Evolutionary conservation across 2,797 vertebrate species (phyloP).

Genomic region (Lithobates sylvaticus): DNA sequence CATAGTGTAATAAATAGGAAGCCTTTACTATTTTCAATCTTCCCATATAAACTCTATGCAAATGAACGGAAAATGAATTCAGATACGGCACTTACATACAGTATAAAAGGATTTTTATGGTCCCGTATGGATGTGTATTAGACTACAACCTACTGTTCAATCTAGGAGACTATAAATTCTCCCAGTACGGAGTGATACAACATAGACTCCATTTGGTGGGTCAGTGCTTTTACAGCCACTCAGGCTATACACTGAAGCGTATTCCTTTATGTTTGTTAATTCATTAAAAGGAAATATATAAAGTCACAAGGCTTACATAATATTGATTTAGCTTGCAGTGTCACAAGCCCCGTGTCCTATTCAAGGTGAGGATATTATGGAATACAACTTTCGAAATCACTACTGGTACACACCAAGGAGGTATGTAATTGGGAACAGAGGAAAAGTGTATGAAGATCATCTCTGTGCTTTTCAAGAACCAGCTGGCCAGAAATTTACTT

Average conservation of each 20-base stretch:
- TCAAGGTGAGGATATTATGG: slow-evolving; percentile 52
- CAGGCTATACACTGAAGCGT: background rate
- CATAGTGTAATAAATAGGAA: slow-evolving; percentile 17
- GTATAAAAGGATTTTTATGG: slow-evolving; percentile 35
- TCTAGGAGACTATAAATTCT: slow-evolving; percentile 29
- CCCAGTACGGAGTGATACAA: background rate
- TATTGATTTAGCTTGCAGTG: slow-evolving; percentile 22
- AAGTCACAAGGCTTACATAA: background rate
- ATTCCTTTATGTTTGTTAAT: slow-evolving; percentile 60
- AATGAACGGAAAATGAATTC: slow-evolving; percentile 21
- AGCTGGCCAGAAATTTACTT: slow-evolving; percentile 61
- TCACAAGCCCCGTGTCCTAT: slow-evolving; percentile 27
- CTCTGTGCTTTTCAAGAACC: slow-evolving; percentile 25
- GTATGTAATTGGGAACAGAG: slow-evolving; percentile 48
- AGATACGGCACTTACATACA: slow-evolving; percentile 2
- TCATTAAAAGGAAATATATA: slow-evolving; percentile 51
- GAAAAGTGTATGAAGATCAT: fast-evolving
- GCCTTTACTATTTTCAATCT: slow-evolving; percentile 5
- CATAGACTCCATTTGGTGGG: slow-evolving; percentile 1
- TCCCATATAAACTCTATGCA: background rate
- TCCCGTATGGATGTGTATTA: slow-evolving; percentile 18
- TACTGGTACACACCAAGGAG: slow-evolving; percentile 45
- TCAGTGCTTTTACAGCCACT: background rate
- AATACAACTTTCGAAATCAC: slow-evolving; percentile 14
- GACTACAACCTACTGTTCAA: slow-evolving; percentile 5